Base-by-base conservation (phyloP, 1,140 invertebrate genomes). In the Drosophila pallidifrons region DNA sequence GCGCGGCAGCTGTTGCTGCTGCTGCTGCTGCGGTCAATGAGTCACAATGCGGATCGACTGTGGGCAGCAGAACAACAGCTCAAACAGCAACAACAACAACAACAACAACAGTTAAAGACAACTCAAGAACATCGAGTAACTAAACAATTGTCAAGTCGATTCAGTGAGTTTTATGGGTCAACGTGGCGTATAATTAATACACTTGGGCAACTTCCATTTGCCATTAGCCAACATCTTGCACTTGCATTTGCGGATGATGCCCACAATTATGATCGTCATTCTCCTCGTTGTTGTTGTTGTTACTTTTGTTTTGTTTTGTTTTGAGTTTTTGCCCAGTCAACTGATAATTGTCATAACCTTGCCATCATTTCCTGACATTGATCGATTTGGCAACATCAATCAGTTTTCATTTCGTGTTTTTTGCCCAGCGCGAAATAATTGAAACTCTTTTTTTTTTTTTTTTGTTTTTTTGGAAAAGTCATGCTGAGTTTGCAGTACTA, bases 351-450 rank as follows among this genome's bases (percentile, higher is more conserved):
- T 75, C 77, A 65, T 79, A 88, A 88, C 85, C 85, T 88, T 88
- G 85, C 86, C 85, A 89, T 85, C 85, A 79, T 89, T 88, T 88
- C 86, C 85, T 88, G 85, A 88, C 85, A 89, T 88, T 88, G 85
- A 88, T 88, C 85, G 85, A 88, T 88, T 85, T 88, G 85, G 52
- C 75, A 82, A 69, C 72, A 75, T 75, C 67, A 49, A 75, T 70
- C 67, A 75, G 51, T 57, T 58, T 55, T 58, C 51, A 35, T 54
- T 16, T 54, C 49, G 49, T 32, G 28, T 55, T 67, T 66, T 60
- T 57, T 73, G 6, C 38, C 15, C 41, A 58, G 52, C 28, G 28
- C 11, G 20, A 59, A 25, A 55, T 81, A 85, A 85, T 85, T 85
- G 81, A 85, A 61, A 41, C 25, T 54, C 15, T 52, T 74, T 85